These are phyloP conservation scores for Grapholita molesta DNA, from an alignment of 1,140 invertebrate species.

Conservation along the genomic window DNA sequence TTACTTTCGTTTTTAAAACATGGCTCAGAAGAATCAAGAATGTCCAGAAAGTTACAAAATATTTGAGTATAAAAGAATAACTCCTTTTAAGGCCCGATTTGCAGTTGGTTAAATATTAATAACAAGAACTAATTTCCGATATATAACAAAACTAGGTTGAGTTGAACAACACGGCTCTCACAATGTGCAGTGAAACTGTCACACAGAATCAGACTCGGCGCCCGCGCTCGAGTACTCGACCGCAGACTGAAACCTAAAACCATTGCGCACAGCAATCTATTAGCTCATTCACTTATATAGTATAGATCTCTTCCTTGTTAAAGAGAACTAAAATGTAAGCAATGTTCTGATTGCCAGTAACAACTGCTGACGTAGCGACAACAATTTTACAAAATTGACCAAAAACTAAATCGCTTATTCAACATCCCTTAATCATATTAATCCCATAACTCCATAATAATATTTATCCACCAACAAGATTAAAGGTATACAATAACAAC, in stretches of 20 bases:
- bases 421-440: too few species aligned
- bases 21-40: too few species aligned
- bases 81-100: not conserved
- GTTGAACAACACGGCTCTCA: not conserved
- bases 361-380: too few species aligned
- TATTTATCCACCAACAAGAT: not conserved
- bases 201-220: slow-evolving; percentile 38
- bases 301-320: not conserved
- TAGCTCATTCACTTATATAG: not conserved
- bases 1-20: too few species aligned
- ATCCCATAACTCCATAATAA: too few species aligned
- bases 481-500: not conserved
- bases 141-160: not conserved
- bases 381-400: too few species aligned
- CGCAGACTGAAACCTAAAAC: slow-evolving; percentile 46
- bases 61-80: too few species aligned
- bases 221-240: slow-evolving; percentile 35
- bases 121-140: not conserved
- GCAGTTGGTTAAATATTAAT: not conserved
- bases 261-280: slow-evolving; percentile 23
- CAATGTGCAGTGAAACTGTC: slow-evolving; percentile 14
- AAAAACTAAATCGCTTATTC: too few species aligned
- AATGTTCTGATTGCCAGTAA: too few species aligned
- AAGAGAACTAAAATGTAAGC: too few species aligned
- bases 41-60: too few species aligned